Percentiles rank a stretch among this genome's conserved stretches.
Conservation (phyloP, 2,113 vertebrate genomes). For the Bos taurus region DNA sequence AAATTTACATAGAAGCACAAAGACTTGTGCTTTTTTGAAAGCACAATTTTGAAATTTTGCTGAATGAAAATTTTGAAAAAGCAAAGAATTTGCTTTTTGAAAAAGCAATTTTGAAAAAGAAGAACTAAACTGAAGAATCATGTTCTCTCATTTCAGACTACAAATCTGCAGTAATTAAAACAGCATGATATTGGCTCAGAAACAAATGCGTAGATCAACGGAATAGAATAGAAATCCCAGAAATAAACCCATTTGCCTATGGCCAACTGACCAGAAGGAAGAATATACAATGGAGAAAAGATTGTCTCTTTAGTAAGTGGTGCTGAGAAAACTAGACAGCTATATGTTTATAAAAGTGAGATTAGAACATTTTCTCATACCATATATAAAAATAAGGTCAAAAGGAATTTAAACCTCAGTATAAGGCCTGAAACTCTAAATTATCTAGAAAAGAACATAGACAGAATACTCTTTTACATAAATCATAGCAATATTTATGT, state of each 20-base stretch:
- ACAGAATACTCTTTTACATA: not conserved
- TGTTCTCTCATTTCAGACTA: too few species aligned
- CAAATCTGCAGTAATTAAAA: not conserved
- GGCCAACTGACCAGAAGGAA: not conserved
- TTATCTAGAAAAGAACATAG: not conserved
- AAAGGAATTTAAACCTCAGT: not conserved
- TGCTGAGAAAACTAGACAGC: not conserved
- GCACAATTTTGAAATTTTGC: too few species aligned
- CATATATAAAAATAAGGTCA: not conserved
- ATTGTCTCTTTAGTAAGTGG: not conserved
- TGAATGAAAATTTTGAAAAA: too few species aligned
- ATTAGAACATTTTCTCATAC: too few species aligned
- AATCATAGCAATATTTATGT: not conserved
- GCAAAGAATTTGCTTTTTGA: too few species aligned
- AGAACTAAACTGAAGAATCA: not conserved
- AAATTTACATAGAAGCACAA: not conserved
- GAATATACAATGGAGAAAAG: not conserved
- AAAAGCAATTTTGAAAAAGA: not conserved
- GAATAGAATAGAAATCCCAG: not conserved
- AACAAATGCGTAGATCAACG: not conserved
- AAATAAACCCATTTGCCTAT: not conserved
- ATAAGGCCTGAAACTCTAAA: not conserved
- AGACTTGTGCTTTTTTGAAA: not conserved
- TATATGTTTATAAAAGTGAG: not conserved
- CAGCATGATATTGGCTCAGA: not conserved